phyloP scores from a whole-genome alignment of 1,140 invertebrate genomes.

The Drosophila teissieri region DNA sequence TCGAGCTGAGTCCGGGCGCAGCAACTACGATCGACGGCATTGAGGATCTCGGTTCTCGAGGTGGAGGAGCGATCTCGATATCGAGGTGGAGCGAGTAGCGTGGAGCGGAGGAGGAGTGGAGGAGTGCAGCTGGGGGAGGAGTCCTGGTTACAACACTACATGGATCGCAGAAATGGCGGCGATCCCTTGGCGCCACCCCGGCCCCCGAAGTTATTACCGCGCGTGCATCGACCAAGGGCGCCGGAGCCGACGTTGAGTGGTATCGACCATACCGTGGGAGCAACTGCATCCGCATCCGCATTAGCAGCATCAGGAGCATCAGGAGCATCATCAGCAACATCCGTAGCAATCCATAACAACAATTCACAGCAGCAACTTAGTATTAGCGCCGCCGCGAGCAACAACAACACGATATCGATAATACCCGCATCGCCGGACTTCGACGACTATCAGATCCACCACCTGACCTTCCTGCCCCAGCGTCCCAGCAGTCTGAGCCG shows the following conservation, averaged over 20 bases:
- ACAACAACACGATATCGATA: constrained; percentile 67
- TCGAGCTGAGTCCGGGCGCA: constrained; percentile 59
- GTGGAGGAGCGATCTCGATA: constrained; percentile 26
- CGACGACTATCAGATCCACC: constrained; percentile 80
- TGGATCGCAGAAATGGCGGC: constrained; percentile 87
- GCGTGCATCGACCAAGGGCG: constrained; percentile 87
- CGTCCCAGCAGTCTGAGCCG: constrained; percentile 75
- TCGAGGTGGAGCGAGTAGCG: constrained; percentile 28
- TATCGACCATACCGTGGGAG: constrained; percentile 25
- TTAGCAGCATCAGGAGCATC: constrained; percentile 11
- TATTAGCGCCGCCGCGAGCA: constrained; percentile 39
- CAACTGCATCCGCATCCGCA: constrained; percentile 46
- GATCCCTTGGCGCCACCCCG: constrained; percentile 88
- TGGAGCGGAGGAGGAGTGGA: constrained; percentile 27
- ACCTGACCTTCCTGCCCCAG: constrained; percentile 80
- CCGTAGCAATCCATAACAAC: constrained; percentile 34
- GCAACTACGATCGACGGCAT: constrained; percentile 63
- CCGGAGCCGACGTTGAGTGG: constrained; percentile 85
- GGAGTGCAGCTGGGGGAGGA: constrained; percentile 54
- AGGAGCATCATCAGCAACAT: constrained; percentile 26
- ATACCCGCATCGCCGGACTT: constrained; percentile 69
- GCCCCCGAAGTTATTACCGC: constrained; percentile 87
- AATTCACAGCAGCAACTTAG: constrained; percentile 56
- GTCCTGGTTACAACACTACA: constrained; percentile 80
- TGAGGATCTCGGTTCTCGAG: constrained; percentile 44